phyloP scores from a whole-genome alignment of 2,888 invertebrate genomes.

The Pasiphila rectangulata region DNA sequence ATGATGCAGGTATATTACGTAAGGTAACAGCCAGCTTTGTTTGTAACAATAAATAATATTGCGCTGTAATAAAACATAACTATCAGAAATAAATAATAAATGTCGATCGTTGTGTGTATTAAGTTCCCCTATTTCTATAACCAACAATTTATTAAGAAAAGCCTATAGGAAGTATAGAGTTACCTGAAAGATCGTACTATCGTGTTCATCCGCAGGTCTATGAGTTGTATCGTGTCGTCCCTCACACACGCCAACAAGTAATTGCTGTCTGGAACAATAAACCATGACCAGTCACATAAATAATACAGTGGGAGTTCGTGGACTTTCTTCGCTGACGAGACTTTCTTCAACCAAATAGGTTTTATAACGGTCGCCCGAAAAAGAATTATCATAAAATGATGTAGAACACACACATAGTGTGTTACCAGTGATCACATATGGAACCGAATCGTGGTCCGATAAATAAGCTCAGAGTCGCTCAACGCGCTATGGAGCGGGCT shows the following conservation, averaged over 20 bases:
- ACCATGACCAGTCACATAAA: slow-evolving; percentile 30
- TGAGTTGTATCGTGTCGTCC: slow-evolving; percentile 96
- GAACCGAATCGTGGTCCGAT: too few relatives aligned
- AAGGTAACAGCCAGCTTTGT: not conserved
- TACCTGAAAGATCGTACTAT: slow-evolving; percentile 95
- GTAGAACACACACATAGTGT: too few relatives aligned
- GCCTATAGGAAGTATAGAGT: slow-evolving; percentile 15
- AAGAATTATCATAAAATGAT: slow-evolving; percentile 45
- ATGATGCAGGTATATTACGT: not conserved
- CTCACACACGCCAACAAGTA: slow-evolving; percentile 95
- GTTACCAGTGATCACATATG: too few relatives aligned
- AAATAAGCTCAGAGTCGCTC: too few relatives aligned
- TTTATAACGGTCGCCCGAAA: slow-evolving; percentile 35
- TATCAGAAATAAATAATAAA: slow-evolving; percentile 6
- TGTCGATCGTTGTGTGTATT: slow-evolving; percentile 13
- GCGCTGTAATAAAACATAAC: slow-evolving; percentile 2
- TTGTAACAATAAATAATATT: not conserved
- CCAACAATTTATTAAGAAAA: slow-evolving; percentile 16
- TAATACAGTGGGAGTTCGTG: slow-evolving; percentile 21
- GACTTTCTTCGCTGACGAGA: slow-evolving; percentile 8
- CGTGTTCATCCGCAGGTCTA: slow-evolving; percentile 97
- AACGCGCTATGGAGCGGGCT: too few relatives aligned
- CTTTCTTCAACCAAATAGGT: slow-evolving; percentile 27
- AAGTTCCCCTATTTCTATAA: slow-evolving; percentile 6
- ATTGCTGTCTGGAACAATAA: slow-evolving; percentile 87